These are phyloP conservation scores for Echinarachnius parma DNA, from an alignment of 53 echinoderm and acorn worm genomes.

Conservation along the genomic window DNA sequence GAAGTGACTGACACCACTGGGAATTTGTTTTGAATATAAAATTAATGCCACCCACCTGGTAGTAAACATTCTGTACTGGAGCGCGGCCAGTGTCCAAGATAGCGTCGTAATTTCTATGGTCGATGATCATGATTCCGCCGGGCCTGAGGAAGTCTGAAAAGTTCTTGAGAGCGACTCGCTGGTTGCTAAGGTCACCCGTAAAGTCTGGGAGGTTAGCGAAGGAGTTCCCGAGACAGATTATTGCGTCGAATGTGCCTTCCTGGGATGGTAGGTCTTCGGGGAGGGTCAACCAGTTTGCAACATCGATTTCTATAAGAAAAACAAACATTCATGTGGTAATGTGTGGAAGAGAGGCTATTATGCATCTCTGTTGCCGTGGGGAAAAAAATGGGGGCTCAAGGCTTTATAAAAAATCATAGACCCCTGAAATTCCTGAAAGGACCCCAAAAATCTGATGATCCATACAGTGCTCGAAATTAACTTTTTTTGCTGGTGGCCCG, in stretches of 20 bases:
- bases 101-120: slow-evolving; percentile 94
- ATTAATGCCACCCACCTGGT: slow-evolving; percentile 60
- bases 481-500: too few species aligned
- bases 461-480: too few species aligned
- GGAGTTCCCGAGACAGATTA: slow-evolving; percentile 94
- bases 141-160: slow-evolving; percentile 77
- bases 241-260: slow-evolving; percentile 68
- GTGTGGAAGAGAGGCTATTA: too few species aligned
- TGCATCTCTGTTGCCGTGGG: too few species aligned
- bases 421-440: too few species aligned
- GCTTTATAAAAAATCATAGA: too few species aligned
- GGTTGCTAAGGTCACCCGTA: slow-evolving; percentile 74
- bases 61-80: slow-evolving; percentile 91
- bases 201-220: slow-evolving; percentile 98
- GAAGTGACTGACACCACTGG: too few species aligned
- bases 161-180: slow-evolving; percentile 74
- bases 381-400: too few species aligned
- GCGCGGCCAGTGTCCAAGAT: slow-evolving; percentile 92
- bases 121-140: slow-evolving; percentile 84
- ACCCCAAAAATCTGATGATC: too few species aligned
- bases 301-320: slow-evolving; percentile 89
- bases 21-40: too few species aligned
- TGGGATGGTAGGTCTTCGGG: slow-evolving; percentile 72
- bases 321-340: too few species aligned
- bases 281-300: slow-evolving; percentile 92